Percentiles rank a stretch among this genome's conserved stretches.
Evolutionary conservation across 1,140 invertebrate species (phyloP).

Genomic region (Cyclargus thomasi): DNA sequence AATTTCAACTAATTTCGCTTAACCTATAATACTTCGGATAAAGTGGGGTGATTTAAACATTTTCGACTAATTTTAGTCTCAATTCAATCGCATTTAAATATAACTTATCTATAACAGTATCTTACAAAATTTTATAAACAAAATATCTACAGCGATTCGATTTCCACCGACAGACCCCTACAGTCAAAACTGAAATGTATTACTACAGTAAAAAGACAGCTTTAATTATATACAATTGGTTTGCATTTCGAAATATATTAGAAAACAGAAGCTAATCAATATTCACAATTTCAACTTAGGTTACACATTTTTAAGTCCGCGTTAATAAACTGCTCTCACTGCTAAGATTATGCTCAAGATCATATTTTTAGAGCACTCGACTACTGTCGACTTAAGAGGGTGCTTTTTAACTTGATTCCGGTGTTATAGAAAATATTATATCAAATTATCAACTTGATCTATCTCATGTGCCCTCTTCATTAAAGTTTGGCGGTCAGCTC

Average conservation of each 20-base stretch:
- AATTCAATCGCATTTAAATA: conserved; percentile 21
- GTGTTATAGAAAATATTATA: too few relatives aligned
- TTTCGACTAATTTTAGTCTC: conserved; percentile 17
- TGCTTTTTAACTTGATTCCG: too few relatives aligned
- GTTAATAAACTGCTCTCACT: not conserved
- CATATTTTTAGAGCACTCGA: too few relatives aligned
- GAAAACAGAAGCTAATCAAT: not conserved
- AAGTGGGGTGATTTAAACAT: conserved; percentile 20
- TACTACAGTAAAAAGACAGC: not conserved
- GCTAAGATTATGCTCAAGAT: too few relatives aligned
- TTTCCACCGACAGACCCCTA: not conserved
- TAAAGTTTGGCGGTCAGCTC: too few relatives aligned
- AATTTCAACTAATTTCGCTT: conserved; percentile 35
- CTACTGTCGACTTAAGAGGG: too few relatives aligned
- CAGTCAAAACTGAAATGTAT: not conserved
- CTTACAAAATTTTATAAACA: conserved; percentile 38
- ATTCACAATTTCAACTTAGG: not conserved
- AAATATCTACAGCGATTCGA: conserved; percentile 30
- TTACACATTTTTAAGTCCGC: too few relatives aligned
- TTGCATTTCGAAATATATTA: not conserved
- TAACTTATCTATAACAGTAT: conserved; percentile 38
- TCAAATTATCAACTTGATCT: too few relatives aligned
- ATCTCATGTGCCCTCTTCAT: too few relatives aligned
- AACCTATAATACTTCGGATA: conserved; percentile 57
- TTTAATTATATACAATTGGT: conserved; percentile 9